Evolutionary conservation across 2,797 vertebrate genomes (phyloP).

Genomic region (Tamandua tetradactyla): DNA sequence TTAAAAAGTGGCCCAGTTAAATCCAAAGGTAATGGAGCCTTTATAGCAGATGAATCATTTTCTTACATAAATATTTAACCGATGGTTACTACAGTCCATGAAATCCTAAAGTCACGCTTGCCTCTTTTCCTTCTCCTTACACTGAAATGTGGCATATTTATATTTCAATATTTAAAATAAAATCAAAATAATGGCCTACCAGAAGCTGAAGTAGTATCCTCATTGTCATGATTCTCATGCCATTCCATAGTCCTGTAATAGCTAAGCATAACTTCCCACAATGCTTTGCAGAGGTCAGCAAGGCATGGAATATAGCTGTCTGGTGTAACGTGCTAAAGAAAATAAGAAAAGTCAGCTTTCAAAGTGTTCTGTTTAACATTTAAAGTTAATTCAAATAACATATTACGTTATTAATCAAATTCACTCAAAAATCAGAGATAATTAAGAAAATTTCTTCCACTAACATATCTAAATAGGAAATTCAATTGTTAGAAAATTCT

Average conservation of each 20-base stretch:
- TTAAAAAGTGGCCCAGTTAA: background rate
- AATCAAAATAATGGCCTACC: conserved; percentile 83
- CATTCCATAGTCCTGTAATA: conserved; percentile 98
- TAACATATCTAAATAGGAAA: background rate
- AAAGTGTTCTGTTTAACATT: background rate
- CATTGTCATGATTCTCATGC: conserved; percentile 94
- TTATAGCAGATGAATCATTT: background rate
- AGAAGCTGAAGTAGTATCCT: conserved; percentile 83
- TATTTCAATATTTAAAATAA: background rate
- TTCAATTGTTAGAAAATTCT: background rate
- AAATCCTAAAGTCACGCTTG: background rate
- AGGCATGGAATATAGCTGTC: conserved; percentile 99
- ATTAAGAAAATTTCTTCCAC: conserved; percentile 20
- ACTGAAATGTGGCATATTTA: background rate
- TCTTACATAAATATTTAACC: background rate
- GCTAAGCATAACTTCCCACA: conserved; percentile 99
- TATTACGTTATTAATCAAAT: background rate
- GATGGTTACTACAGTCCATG: background rate
- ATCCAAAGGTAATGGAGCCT: conserved; percentile 14
- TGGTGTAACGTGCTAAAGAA: conserved; percentile 93
- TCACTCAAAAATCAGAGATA: background rate
- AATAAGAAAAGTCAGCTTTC: conserved; percentile 37
- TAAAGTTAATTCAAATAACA: conserved; percentile 22
- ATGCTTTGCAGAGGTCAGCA: conserved; percentile 97
- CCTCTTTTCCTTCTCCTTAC: background rate